These are phyloP conservation scores for Ammospiza maritima DNA, from an alignment of 2,797 vertebrate species.

Conservation along the genomic window DNA sequence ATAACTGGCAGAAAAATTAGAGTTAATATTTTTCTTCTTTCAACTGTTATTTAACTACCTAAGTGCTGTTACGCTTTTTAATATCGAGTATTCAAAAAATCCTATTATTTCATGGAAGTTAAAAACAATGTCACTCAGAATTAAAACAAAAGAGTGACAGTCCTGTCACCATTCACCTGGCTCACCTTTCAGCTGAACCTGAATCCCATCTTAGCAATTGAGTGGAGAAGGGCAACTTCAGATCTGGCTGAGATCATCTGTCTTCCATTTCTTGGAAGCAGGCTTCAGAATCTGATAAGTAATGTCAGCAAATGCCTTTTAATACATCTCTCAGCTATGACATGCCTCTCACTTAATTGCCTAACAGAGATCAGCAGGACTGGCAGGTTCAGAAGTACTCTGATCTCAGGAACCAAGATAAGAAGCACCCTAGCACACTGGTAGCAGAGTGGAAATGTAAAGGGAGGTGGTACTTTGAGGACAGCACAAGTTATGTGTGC, in stretches of 20 bases:
- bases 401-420: conserved; percentile 27
- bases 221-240: neutral
- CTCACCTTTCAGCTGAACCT: neutral
- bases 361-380: conserved; percentile 23
- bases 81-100: rapidly evolving
- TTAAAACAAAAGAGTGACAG: neutral
- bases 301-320: conserved; percentile 32
- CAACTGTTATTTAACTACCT: neutral
- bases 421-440: neutral
- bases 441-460: neutral
- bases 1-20: neutral
- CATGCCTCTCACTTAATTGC: conserved; percentile 59
- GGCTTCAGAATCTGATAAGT: neutral
- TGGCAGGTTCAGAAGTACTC: conserved; percentile 23
- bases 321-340: conserved; percentile 4
- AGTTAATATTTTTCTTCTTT: neutral
- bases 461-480: neutral
- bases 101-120: neutral
- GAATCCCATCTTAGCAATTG: neutral
- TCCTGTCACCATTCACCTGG: neutral
- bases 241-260: neutral
- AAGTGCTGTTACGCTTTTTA: neutral
- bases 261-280: conserved; percentile 5
- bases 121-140: neutral
- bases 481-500: rapidly evolving